Percentiles rank a stretch among this genome's conserved stretches.
Evolutionary conservation across 2,113 vertebrate genomes (phyloP).

Genomic region (Tonatia bakeri): DNA sequence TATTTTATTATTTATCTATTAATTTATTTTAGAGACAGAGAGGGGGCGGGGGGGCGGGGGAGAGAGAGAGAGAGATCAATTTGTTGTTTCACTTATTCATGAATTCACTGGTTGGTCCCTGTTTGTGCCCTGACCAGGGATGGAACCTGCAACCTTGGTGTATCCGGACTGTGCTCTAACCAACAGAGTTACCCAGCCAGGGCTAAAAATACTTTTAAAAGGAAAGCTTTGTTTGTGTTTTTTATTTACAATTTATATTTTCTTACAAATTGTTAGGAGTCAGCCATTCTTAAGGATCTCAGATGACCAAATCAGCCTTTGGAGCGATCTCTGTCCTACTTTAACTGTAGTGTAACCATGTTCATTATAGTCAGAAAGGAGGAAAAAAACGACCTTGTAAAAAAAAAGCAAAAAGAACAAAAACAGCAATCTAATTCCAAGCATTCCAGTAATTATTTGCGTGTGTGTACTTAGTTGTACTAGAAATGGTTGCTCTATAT

Average conservation of each 20-base stretch:
- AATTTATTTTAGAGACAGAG: too few species aligned
- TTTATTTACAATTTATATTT: conserved; percentile 99
- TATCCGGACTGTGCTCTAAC: too few species aligned
- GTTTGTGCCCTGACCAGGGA: too few species aligned
- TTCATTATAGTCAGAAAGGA: conserved; percentile 87
- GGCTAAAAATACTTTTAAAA: conserved; percentile 86
- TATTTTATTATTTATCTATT: too few species aligned
- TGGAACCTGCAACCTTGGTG: too few species aligned
- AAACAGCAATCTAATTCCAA: conserved; percentile 86
- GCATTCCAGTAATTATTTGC: conserved; percentile 95
- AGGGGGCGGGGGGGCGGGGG: too few species aligned
- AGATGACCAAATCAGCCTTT: conserved; percentile 89
- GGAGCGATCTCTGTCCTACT: conserved; percentile 84
- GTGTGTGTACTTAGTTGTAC: conserved; percentile 88
- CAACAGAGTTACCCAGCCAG: too few species aligned
- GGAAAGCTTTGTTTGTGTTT: conserved; percentile 97
- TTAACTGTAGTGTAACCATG: conserved; percentile 91
- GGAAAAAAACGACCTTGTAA: conserved; percentile 78
- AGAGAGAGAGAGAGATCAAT: too few species aligned
- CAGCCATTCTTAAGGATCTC: conserved; percentile 88
- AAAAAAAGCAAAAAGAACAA: conserved; percentile 82
- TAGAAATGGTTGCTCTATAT: conserved; percentile 86
- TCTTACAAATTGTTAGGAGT: conserved; percentile 98
- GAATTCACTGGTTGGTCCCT: too few species aligned
- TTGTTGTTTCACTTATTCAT: too few species aligned